These are phyloP conservation scores for Isotomurus palustris DNA, from an alignment of 2,888 invertebrate species.

Conservation along the genomic window DNA sequence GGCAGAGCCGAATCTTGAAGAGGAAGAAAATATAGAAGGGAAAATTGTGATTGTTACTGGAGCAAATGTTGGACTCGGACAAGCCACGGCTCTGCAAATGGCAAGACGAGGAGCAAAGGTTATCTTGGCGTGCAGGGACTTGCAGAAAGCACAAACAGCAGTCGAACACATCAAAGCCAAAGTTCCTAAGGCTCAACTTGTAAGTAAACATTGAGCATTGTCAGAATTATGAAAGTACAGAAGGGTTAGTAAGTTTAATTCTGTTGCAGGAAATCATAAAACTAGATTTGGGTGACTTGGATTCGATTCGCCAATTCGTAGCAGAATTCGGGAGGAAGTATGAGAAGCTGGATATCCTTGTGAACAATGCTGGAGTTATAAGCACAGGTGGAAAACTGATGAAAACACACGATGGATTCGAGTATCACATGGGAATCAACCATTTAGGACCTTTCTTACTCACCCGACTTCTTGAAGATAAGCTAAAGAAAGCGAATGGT, in stretches of 20 bases:
- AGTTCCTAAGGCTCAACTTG: conserved; percentile 10
- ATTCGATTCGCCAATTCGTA: conserved; percentile 51
- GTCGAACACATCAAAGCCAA: conserved; percentile 22
- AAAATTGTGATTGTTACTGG: conserved; percentile 35
- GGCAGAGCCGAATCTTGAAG: neutral
- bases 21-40: conserved; percentile 29
- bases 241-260: neutral
- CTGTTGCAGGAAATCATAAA: conserved; percentile 48
- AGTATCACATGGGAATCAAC: conserved; percentile 51
- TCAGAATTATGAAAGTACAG: too few relatives aligned
- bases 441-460: conserved; percentile 54
- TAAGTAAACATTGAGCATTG: too few relatives aligned
- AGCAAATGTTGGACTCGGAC: conserved; percentile 29
- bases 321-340: conserved; percentile 47
- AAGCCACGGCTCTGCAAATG: conserved; percentile 18
- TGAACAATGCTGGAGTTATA: conserved; percentile 51
- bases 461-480: conserved; percentile 51
- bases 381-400: conserved; percentile 21
- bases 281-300: conserved; percentile 50
- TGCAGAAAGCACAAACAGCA: conserved; percentile 27
- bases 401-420: conserved; percentile 49
- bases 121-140: conserved; percentile 29
- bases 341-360: conserved; percentile 48
- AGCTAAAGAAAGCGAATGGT: conserved; percentile 47
- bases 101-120: conserved; percentile 28